Evolutionary conservation across 2,113 vertebrate genomes (phyloP).

Genomic region (human): GRCh38 chr16:1168001-1168500

Average conservation of each 20-base stretch:
- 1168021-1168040: neutral
- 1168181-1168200: neutral
- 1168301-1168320: neutral
- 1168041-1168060: neutral
- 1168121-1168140: neutral
- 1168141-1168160: neutral
- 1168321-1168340: neutral
- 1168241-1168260: neutral
- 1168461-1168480: too few species aligned
- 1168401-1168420: neutral
- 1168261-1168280: neutral
- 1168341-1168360: neutral
- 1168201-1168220: neutral
- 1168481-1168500: too few species aligned
- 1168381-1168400: neutral
- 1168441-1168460: too few species aligned
- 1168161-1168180: accelerated
- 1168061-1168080: neutral
- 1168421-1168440: neutral
- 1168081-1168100: neutral
- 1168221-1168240: neutral
- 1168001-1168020: neutral
- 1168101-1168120: neutral
- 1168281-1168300: neutral
- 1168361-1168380: neutral